A percentile compares a stretch with the other conserved stretches of the same genome.
Conservation (phyloP, 1,140 invertebrate genomes). For the Zaprionus nigranus region DNA sequence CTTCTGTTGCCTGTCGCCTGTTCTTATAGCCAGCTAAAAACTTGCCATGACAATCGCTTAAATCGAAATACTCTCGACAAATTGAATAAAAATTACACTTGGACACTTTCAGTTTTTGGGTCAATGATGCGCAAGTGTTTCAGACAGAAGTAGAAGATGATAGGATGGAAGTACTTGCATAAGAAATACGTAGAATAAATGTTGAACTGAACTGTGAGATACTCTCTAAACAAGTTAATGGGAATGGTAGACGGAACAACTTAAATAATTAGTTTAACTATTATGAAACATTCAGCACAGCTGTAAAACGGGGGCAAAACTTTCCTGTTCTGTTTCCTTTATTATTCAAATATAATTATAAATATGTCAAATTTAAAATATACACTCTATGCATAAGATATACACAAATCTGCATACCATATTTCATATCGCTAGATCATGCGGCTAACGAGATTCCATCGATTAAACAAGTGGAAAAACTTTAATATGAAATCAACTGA, state of each 20-base stretch:
- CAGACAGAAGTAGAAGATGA: neutral
- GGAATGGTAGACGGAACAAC: no score
- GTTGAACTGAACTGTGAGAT: neutral
- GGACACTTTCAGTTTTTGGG: slow-evolving; percentile 47
- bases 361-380: neutral
- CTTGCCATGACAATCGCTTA: slow-evolving; percentile 25
- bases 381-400: neutral
- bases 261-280: no score
- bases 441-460: neutral
- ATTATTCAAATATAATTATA: neutral
- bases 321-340: no score
- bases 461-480: neutral
- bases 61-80: slow-evolving; percentile 45
- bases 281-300: no score
- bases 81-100: slow-evolving; percentile 66
- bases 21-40: neutral
- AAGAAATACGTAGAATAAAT: neutral
- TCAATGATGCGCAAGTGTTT: slow-evolving; percentile 1
- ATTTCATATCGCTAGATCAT: neutral
- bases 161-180: neutral
- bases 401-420: no score
- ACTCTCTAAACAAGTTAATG: neutral
- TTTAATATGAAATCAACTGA: rapidly evolving
- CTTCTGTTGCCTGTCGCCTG: neutral
- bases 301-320: no score